These are phyloP conservation scores for Hydropsyche betteni DNA, from an alignment of 2,888 invertebrate genomes.

Conservation along the genomic window DNA sequence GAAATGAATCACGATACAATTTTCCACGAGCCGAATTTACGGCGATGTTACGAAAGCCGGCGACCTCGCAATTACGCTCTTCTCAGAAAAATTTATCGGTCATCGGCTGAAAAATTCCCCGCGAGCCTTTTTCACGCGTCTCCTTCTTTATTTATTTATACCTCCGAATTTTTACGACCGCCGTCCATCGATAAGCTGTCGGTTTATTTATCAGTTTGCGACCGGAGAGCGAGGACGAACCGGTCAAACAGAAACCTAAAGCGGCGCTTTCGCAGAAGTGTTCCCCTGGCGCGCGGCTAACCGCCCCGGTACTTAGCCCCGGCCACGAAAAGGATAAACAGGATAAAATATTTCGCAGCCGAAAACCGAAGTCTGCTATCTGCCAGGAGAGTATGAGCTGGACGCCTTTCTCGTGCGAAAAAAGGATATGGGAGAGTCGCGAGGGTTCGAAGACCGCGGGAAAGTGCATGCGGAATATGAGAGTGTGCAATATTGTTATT, in stretches of 20 bases:
- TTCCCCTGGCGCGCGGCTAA: slow-evolving; percentile 23
- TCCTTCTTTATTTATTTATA: too few species aligned
- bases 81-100: slow-evolving; percentile 17
- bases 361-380: slow-evolving; percentile 21
- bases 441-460: too few species aligned
- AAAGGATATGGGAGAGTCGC: too few species aligned
- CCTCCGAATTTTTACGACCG: too few species aligned
- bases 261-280: slow-evolving; percentile 17
- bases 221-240: too few species aligned
- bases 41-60: slow-evolving; percentile 5
- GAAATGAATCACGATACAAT: slow-evolving; percentile 16
- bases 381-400: not conserved
- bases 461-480: too few species aligned
- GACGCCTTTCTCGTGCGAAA: too few species aligned
- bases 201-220: slow-evolving; percentile 11
- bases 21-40: slow-evolving; percentile 3
- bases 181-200: not conserved
- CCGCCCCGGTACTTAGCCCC: slow-evolving; percentile 17
- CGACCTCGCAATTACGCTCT: slow-evolving; percentile 1
- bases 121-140: not conserved
- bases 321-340: not conserved
- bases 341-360: slow-evolving; percentile 20
- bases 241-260: slow-evolving; percentile 24
- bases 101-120: not conserved
- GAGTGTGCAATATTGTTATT: too few species aligned